phyloP scores from a whole-genome alignment of 2,113 vertebrate genomes.

The Periophthalmus modestus region DNA sequence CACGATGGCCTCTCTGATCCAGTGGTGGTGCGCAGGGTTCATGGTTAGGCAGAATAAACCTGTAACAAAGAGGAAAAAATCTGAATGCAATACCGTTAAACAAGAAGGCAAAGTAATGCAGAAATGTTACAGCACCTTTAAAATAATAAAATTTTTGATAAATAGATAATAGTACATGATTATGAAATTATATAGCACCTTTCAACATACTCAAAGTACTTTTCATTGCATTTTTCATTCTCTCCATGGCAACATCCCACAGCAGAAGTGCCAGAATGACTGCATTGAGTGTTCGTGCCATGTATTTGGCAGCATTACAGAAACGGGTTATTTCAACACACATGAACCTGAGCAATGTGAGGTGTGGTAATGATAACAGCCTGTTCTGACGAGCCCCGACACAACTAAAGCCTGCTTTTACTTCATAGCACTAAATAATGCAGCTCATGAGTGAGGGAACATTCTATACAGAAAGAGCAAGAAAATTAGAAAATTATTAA shows the following conservation, averaged over 20 bases:
- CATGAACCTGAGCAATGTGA: constrained; percentile 14
- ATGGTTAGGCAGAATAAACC: too few relatives aligned
- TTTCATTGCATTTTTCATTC: neutral
- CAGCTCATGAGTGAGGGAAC: neutral
- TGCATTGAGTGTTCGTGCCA: neutral
- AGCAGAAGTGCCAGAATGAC: neutral
- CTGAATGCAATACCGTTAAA: too few relatives aligned
- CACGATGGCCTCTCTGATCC: too few relatives aligned
- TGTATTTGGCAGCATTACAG: neutral
- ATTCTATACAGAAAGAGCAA: too few relatives aligned
- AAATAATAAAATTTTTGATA: too few relatives aligned
- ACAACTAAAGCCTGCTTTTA: neutral
- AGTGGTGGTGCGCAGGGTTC: too few relatives aligned
- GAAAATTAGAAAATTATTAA: too few relatives aligned
- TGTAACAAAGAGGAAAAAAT: too few relatives aligned
- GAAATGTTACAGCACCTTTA: too few relatives aligned
- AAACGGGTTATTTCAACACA: constrained; percentile 25
- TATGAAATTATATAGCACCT: neutral
- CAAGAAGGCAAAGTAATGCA: too few relatives aligned
- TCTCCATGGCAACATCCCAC: neutral
- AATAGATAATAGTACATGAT: too few relatives aligned
- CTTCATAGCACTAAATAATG: neutral
- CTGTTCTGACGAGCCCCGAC: constrained; percentile 15
- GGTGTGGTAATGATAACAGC: constrained; percentile 16
- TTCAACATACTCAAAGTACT: neutral